Percentiles rank a stretch among this genome's conserved stretches.
These are phyloP conservation scores for Calephelis perditalis DNA, from an alignment of 2,888 invertebrate species.

Conservation along the genomic window DNA sequence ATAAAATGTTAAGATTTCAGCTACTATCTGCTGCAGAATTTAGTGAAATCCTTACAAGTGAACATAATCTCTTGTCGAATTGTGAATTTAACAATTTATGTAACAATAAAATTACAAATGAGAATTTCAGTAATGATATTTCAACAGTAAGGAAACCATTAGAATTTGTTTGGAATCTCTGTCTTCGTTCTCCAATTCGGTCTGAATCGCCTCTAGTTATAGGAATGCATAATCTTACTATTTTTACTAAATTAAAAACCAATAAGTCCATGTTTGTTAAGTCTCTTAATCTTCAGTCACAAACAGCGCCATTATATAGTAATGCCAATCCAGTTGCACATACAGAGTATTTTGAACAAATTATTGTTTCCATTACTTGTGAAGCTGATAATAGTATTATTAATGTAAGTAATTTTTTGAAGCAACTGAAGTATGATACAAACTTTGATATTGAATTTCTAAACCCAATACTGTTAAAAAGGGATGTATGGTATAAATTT, in stretches of 20 bases:
- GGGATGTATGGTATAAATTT: constrained; percentile 65
- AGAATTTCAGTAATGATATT: constrained; percentile 31
- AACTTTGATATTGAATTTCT: constrained; percentile 57
- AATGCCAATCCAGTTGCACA: constrained; percentile 30
- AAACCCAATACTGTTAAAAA: constrained; percentile 62
- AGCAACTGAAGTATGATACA: constrained; percentile 62
- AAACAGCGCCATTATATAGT: constrained; percentile 59
- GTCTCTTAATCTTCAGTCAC: constrained; percentile 62
- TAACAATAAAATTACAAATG: constrained; percentile 24
- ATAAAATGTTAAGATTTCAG: constrained; percentile 64
- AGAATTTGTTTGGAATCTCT: constrained; percentile 57
- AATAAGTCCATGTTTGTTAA: constrained; percentile 67
- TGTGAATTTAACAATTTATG: constrained; percentile 26
- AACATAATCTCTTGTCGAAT: constrained; percentile 52
- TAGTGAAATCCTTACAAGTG: constrained; percentile 47
- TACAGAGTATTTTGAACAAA: constrained; percentile 59
- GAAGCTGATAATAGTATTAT: constrained; percentile 55
- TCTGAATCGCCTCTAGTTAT: constrained; percentile 61
- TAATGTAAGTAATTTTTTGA: constrained; percentile 53
- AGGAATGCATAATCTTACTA: constrained; percentile 48
- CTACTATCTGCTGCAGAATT: constrained; percentile 55
- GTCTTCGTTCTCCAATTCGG: constrained; percentile 57
- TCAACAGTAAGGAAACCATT: constrained; percentile 42
- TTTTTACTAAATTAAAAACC: constrained; percentile 55
- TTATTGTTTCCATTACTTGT: constrained; percentile 53